Conservation (phyloP, 2,797 vertebrate genomes). For the Enteromius fasciolatus region DNA sequence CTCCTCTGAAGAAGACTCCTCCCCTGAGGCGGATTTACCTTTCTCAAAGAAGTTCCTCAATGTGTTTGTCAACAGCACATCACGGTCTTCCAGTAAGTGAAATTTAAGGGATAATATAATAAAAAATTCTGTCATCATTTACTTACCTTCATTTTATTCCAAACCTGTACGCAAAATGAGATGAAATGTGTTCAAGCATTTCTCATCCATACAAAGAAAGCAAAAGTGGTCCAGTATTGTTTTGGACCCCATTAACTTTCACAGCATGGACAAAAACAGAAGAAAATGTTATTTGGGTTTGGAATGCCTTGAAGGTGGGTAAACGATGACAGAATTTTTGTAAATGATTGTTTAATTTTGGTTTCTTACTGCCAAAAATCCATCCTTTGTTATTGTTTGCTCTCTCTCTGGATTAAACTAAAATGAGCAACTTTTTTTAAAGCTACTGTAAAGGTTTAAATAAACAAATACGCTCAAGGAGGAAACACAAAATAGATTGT, state of each 20-base stretch:
- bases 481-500: neutral
- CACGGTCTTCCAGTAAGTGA: conserved; percentile 94
- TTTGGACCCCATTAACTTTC: neutral
- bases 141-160: neutral
- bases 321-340: neutral
- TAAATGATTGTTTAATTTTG: neutral
- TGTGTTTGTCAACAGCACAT: conserved; percentile 97
- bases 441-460: neutral
- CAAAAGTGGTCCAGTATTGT: neutral
- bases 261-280: neutral
- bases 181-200: neutral
- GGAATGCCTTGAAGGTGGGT: neutral
- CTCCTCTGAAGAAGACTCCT: conserved; percentile 85
- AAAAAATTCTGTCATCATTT: neutral
- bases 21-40: conserved; percentile 92
- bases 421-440: neutral
- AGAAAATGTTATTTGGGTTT: neutral
- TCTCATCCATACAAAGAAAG: neutral
- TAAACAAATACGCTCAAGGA: neutral
- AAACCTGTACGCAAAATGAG: neutral
- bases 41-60: conserved; percentile 99
- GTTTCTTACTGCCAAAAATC: neutral
- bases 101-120: neutral
- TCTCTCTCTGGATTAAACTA: neutral
- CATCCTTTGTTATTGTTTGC: neutral